Base-by-base conservation (phyloP, 2,888 invertebrate genomes). In the Clivina fossor region DNA sequence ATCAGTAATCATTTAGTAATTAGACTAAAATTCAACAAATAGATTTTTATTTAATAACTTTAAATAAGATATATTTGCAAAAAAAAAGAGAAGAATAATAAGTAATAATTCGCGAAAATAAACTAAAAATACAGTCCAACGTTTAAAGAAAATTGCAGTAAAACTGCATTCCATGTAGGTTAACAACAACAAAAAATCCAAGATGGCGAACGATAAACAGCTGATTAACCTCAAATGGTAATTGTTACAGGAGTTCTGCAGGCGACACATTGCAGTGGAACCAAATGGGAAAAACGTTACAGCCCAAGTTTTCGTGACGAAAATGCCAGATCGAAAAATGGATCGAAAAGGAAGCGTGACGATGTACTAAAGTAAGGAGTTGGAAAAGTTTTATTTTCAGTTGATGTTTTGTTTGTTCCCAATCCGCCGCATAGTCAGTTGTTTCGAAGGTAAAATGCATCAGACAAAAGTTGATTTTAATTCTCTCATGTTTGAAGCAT, bases 171-270 rank as follows among this genome's bases (percentile, higher is more conserved):
- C 32, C n/a, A 32, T 44, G 18, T 47, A 47, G 47, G 47, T 33
- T 47, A 13, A 47, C 4, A 33, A 33, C 47, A 46, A n/a, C n/a
- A n/a, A n/a, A n/a, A 46, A 32, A 4, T 33, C 35, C 44, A 53
- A 53, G 43, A 44, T 53, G 53, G 44, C 44, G 35, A 35, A 20
- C 26, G 19, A 11, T 37, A 28, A 37, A 44, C 53, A 44, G 37
- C 44, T 53, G 44, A 53, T 35, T 53, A 53, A 53, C 28, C 44
- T 19, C 13, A 28, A 47, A 69, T 75, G 79, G 76, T 71, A 72
- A 79, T 82, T 84, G 82, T 85, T 83, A 72, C 86, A 91, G 91
- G 91, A 75, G 90, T 91, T 76, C 90, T 91, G 86, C 90, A 90
- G 80, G 90, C 90, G 60, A 88, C 89, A 66, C 82, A 86, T 75